phyloP scores from a whole-genome alignment of 2,888 invertebrate genomes.

The Scaptomyza reducta region DNA sequence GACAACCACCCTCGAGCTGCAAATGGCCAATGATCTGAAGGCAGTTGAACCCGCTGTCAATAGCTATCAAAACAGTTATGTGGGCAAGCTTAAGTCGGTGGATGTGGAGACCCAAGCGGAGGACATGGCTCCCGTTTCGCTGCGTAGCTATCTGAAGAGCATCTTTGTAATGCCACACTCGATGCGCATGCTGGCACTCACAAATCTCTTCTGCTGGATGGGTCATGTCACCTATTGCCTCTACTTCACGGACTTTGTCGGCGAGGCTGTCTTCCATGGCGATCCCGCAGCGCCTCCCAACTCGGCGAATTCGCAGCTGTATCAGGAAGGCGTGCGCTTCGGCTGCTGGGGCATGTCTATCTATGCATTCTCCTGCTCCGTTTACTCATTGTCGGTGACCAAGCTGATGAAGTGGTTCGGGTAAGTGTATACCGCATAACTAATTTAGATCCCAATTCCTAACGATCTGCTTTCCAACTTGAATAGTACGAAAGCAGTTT shows the following conservation, averaged over 20 bases:
- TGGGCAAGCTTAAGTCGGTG: constrained; percentile 20
- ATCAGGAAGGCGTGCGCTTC: constrained; percentile 83
- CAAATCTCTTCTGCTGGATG: constrained; percentile 89
- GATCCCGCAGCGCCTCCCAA: constrained; percentile 70
- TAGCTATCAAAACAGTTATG: constrained; percentile 70
- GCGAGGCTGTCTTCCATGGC: constrained; percentile 84
- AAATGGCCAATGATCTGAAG: constrained; percentile 60
- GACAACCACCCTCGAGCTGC: constrained; percentile 73
- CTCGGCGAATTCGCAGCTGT: constrained; percentile 68
- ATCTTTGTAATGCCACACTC: constrained; percentile 87
- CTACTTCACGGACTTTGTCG: constrained; percentile 89
- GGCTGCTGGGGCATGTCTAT: constrained; percentile 84
- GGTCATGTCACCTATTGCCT: constrained; percentile 88
- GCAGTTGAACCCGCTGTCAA: constrained; percentile 20
- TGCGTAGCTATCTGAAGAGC: constrained; percentile 84
- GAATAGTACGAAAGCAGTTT: constrained; percentile 79
- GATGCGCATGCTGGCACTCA: constrained; percentile 86
- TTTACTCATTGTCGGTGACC: constrained; percentile 83
- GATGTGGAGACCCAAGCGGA: constrained; percentile 45
- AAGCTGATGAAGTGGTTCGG: constrained; percentile 83
- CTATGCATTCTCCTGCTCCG: constrained; percentile 84
- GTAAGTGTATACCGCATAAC: constrained; percentile 60
- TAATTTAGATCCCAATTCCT: neutral
- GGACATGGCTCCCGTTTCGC: constrained; percentile 67
- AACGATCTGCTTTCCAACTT: neutral